Conservation (phyloP, 2,888 invertebrate genomes). For the Lottia scabra region DNA sequence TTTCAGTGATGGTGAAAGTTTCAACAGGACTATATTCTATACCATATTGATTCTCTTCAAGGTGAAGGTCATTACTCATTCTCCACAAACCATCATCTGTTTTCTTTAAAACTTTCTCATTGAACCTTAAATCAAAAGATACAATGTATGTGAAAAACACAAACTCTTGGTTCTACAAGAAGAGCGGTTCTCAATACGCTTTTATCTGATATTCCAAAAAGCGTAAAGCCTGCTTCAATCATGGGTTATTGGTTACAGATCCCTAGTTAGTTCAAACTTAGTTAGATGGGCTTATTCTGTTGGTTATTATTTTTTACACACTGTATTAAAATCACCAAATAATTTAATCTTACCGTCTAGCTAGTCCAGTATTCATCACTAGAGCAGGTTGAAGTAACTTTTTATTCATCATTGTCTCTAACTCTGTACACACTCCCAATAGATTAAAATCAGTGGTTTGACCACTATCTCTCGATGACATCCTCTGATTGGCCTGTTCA, state of each 20-base stretch:
- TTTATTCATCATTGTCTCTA: conserved; percentile 60
- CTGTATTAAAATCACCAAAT: background rate
- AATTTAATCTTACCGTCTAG: conserved; percentile 37
- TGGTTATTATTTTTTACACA: background rate
- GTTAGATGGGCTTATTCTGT: too few species aligned
- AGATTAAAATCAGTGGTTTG: conserved; percentile 53
- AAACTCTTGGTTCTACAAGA: too few species aligned
- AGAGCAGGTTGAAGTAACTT: conserved; percentile 55
- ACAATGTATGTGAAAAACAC: background rate
- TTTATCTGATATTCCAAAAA: too few species aligned
- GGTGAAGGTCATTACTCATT: conserved; percentile 33
- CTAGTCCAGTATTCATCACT: conserved; percentile 38
- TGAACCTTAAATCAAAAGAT: conserved; percentile 36
- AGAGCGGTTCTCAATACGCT: too few species aligned
- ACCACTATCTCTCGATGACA: background rate
- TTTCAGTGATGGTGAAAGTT: conserved; percentile 56
- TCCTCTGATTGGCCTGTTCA: background rate
- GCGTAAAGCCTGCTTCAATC: too few species aligned
- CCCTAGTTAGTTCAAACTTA: too few species aligned
- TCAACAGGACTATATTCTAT: conserved; percentile 38
- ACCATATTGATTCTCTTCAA: conserved; percentile 28
- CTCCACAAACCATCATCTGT: conserved; percentile 46
- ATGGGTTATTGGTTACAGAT: too few species aligned
- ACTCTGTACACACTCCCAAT: conserved; percentile 61
- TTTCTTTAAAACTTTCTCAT: conserved; percentile 38